Evolutionary conservation across 2,888 invertebrate genomes (phyloP), one percentile per base, ranked within the genome.

Genomic region (Keiferia lycopersicella): DNA sequence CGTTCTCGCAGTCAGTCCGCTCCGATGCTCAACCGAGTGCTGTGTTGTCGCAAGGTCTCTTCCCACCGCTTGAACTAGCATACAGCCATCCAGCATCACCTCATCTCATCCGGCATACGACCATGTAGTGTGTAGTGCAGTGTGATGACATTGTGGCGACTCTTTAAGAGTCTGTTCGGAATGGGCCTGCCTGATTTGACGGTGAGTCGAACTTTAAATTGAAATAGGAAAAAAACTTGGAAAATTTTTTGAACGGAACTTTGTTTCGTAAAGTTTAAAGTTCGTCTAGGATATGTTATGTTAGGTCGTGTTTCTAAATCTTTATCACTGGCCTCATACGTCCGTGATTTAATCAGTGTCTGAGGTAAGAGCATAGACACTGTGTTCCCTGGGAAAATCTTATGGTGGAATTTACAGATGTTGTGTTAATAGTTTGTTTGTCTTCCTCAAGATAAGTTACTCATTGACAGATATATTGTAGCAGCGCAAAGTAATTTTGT

Each of bases 151-250:
- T 81, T 87, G 80, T 88, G 82, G 86, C 81, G 78, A 69, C 85
- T 80, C 72, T 72, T 91, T 75, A 86, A 77, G 73, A 80, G 78
- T 74, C 80, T 83, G 73, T 71, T 88, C 68, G 81, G 83, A 70
- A 91, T 91, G 91, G 91, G 91, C 64, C 82, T 90, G 78, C 91
- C 91, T 67, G 87, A 90, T 78, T 78, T 87, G 66, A 85, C 88
- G 86, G 91, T 91, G 78, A 91, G 91, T 87, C n/a, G 41, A 1
- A n/a, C 1, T 56, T n/a, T 48, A 8, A 4, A 16, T 8, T 48
- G n/a, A n/a, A 18, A 48, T 2, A 8, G 8, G 7, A 48, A 48
- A 48, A 12, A 39, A 1, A 1, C 39, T 30, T 30, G 6, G 3
- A 30, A 30, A 30, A 30, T 34, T 34, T 4, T 8, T 14, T 41